Percentiles rank a stretch among this genome's conserved stretches.
Evolutionary conservation across 2,888 invertebrate genomes (phyloP).

Genomic region (Ophioninae sp.): DNA sequence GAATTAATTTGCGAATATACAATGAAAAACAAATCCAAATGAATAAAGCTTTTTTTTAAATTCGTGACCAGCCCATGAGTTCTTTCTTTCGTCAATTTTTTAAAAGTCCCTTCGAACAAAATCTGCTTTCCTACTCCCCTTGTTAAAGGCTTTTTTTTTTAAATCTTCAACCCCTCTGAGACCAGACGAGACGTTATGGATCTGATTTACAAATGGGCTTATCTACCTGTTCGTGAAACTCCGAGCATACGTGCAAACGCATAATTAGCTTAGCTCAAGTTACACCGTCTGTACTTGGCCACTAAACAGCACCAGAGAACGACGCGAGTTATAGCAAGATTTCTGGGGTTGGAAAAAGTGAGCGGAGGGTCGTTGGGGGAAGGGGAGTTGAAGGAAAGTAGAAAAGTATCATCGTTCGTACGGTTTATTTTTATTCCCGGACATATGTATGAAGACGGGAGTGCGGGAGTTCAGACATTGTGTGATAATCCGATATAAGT

Average conservation of each 20-base stretch:
- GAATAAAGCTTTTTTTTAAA: too few species aligned
- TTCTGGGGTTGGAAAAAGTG: too few species aligned
- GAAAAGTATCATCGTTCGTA: not conserved
- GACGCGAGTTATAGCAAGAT: not conserved
- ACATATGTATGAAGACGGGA: not conserved
- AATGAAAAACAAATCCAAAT: too few species aligned
- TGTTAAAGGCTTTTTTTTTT: conserved; percentile 5
- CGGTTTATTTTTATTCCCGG: not conserved
- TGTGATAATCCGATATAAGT: not conserved
- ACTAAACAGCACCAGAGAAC: conserved; percentile 2
- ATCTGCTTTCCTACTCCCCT: not conserved
- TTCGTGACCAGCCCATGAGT: too few species aligned
- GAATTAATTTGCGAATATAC: too few species aligned
- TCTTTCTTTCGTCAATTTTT: too few species aligned
- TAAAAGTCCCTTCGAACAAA: too few species aligned
- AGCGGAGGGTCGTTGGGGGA: too few species aligned
- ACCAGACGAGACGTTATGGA: conserved; percentile 11
- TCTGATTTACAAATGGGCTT: conserved; percentile 25
- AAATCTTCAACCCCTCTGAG: not conserved
- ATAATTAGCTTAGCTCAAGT: conserved; percentile 23
- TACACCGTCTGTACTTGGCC: conserved; percentile 15
- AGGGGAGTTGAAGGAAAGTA: not conserved
- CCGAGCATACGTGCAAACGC: conserved; percentile 3
- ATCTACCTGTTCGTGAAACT: conserved; percentile 9
- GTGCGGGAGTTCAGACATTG: not conserved